phyloP scores from a whole-genome alignment of 2,888 invertebrate genomes.

The Tubiluchus corallicola region DNA sequence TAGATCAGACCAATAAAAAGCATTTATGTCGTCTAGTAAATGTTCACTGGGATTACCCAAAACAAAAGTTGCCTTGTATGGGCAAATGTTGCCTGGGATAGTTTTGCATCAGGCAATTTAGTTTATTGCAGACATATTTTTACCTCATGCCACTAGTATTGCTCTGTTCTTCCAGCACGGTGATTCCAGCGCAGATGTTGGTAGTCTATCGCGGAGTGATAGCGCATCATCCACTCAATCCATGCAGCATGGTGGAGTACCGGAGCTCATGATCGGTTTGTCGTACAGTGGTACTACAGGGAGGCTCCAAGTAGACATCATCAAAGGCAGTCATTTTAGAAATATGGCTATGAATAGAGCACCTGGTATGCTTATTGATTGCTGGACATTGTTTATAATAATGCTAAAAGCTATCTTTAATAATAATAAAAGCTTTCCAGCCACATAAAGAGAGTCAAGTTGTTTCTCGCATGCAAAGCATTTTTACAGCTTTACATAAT shows the following conservation, averaged over 20 bases:
- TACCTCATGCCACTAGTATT: not conserved
- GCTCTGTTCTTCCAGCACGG: slow-evolving; percentile 28
- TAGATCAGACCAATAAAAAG: no score
- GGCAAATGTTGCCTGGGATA: no score
- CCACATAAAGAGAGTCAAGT: no score
- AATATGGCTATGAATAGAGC: slow-evolving; percentile 31
- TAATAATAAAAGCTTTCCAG: no score
- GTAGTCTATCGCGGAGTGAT: slow-evolving; percentile 71
- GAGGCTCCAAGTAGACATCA: slow-evolving; percentile 72
- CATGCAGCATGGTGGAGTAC: slow-evolving; percentile 56
- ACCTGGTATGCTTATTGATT: slow-evolving; percentile 21
- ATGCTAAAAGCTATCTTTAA: not conserved
- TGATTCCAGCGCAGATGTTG: slow-evolving; percentile 38
- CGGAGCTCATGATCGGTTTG: slow-evolving; percentile 67
- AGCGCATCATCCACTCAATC: slow-evolving; percentile 86
- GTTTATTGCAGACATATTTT: not conserved
- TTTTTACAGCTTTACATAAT: no score
- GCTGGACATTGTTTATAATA: not conserved
- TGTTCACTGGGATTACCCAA: no score
- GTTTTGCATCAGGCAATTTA: no score
- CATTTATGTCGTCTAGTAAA: no score
- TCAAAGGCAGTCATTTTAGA: slow-evolving; percentile 52
- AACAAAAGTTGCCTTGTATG: no score
- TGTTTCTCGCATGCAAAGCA: no score
- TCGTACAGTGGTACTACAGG: slow-evolving; percentile 86